Conservation (phyloP, 2,113 vertebrate genomes). For the Hymenochirus boettgeri region DNA sequence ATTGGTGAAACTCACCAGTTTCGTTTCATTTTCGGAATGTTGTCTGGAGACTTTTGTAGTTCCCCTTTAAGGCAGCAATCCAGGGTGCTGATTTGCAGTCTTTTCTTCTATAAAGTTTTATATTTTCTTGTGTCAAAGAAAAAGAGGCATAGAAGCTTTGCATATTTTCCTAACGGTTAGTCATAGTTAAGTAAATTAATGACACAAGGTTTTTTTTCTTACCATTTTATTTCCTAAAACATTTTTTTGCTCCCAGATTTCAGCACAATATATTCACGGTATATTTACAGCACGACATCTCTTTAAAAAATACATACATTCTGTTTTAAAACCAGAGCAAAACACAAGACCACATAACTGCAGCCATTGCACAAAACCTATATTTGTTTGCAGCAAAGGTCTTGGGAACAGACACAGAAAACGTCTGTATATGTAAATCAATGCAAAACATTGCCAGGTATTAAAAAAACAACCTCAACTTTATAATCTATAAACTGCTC, state of each 20-base stretch:
- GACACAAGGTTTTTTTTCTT: slow-evolving; percentile 79
- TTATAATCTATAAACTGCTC: slow-evolving; percentile 71
- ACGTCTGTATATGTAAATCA: slow-evolving; percentile 64
- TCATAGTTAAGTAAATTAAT: slow-evolving; percentile 70
- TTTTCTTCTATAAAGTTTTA: no score
- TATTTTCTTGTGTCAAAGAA: no score
- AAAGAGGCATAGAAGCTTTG: no score
- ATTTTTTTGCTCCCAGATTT: slow-evolving; percentile 72
- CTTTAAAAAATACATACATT: slow-evolving; percentile 78
- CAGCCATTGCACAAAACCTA: slow-evolving; percentile 72
- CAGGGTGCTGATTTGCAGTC: no score
- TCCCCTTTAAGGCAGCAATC: no score
- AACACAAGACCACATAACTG: slow-evolving; percentile 71
- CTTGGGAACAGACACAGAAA: slow-evolving; percentile 71
- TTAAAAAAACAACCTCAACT: slow-evolving; percentile 69
- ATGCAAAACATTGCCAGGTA: slow-evolving; percentile 66
- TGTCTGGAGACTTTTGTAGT: no score
- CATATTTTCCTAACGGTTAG: no score
- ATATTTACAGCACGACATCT: slow-evolving; percentile 73
- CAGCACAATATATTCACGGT: slow-evolving; percentile 70
- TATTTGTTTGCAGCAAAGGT: slow-evolving; percentile 71
- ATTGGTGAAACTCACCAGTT: no score
- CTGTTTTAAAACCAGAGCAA: slow-evolving; percentile 73
- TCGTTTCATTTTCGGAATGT: no score
- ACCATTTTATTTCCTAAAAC: slow-evolving; percentile 23